Evolutionary conservation across 1,140 invertebrate species (phyloP), one percentile per base, ranked within the genome.

Genomic region (Orius insidiosus): DNA sequence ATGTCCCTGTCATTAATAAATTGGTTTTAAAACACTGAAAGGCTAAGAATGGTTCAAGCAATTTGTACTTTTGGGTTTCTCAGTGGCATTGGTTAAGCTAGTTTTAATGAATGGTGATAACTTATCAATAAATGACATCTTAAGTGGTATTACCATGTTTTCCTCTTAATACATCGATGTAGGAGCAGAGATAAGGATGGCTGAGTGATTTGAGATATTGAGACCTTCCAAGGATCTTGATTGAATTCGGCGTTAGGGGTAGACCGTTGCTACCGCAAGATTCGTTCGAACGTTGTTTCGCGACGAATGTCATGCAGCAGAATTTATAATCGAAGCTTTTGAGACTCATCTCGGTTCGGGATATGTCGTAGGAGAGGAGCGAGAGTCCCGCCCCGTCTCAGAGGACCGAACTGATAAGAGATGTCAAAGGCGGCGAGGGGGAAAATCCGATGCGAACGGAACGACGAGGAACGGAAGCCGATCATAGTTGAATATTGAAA

Each of bases 231-330:
- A 90, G 69, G 57, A 97, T 93, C 47, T 84, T 83, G 45, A 96
- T 90, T 1, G 90, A 95, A 66, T 95, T 95, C 13, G 90, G 90
- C 2, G 92, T 97, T 8, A 96, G 64, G 0, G 92, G 93, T 30
- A 97, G 66, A 10, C 93, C 92, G 68, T 97, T 96, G 46, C 83
- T 87, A 6, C 90, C 92, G 66, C 92, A 96, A 45, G 80, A 77
- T 66, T 96, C 90, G 48, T 80, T 79, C 33, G 85, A 80, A 64
- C 94, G 86, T 58, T 77, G 77, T 57, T 78, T 80, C 0, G 89
- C 88, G 66, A 92, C 89, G 63, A 88, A 92, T 38, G 87, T 93
- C 54, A 80, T 76, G 15, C 83, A 82, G 19, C 84, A 85, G 59
- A 93, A 78, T 18, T 47, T 43, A 14, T 47, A 31, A 18, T 19